Evolutionary conservation across 2,888 invertebrate species (phyloP).

Genomic region (Tenthredo notha): DNA sequence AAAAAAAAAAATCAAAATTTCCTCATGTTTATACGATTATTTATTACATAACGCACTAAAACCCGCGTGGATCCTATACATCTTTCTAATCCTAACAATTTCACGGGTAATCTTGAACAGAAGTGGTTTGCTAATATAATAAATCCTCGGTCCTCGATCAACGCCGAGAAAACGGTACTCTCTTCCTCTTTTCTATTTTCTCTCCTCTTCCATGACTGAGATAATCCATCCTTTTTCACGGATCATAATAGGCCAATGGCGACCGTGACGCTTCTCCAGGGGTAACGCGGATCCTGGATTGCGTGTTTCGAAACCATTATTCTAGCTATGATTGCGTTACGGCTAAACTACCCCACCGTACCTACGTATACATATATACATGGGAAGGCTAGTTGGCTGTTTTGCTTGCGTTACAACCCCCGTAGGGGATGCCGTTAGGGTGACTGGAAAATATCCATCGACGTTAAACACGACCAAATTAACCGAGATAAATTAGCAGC

Average conservation of each 20-base stretch:
- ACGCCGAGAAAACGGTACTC: not conserved
- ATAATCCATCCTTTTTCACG: constrained; percentile 50
- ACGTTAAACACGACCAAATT: not conserved
- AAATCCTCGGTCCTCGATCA: constrained; percentile 48
- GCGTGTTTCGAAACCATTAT: constrained; percentile 47
- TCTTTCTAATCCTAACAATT: constrained; percentile 48
- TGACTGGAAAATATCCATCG: not conserved
- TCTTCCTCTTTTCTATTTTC: not conserved
- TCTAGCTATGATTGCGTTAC: constrained; percentile 49
- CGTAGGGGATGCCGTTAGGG: not conserved
- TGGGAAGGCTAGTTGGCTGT: not conserved
- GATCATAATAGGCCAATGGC: constrained; percentile 45
- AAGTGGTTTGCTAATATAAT: constrained; percentile 40
- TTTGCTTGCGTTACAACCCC: not conserved
- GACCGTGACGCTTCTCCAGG: not conserved
- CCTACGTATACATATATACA: not conserved
- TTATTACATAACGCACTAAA: not conserved
- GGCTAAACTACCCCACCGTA: constrained; percentile 24
- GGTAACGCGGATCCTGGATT: constrained; percentile 8
- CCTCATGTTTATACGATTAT: not conserved
- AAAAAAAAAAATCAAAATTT: not conserved
- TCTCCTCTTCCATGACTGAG: not conserved
- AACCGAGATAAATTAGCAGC: too few relatives aligned
- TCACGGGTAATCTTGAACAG: constrained; percentile 42
- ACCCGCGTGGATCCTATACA: constrained; percentile 5